A percentile compares a stretch with the other conserved stretches of the same genome.
Conservation (phyloP, 1,140 invertebrate genomes). For the Cepaea nemoralis region DNA sequence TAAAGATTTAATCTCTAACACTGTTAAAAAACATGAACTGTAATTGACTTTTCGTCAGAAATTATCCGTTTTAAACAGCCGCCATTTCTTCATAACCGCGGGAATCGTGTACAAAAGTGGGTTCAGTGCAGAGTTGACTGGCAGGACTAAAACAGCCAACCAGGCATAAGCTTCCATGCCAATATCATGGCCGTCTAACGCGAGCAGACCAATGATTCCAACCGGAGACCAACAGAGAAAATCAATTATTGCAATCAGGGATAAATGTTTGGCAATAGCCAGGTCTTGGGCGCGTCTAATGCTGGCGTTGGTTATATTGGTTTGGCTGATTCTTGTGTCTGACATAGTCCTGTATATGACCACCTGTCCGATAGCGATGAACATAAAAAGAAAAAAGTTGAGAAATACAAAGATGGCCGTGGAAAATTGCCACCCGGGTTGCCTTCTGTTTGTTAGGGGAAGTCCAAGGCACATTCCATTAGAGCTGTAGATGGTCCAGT, state of each 20-base stretch:
- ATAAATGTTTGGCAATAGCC: constrained; percentile 39
- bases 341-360: constrained; percentile 47
- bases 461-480: constrained; percentile 35
- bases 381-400: not conserved
- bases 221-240: constrained; percentile 49
- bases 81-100: not conserved
- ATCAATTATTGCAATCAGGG: constrained; percentile 39
- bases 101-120: constrained; percentile 39
- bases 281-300: constrained; percentile 22
- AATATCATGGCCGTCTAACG: not conserved
- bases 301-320: not conserved
- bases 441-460: not conserved
- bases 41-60: too few relatives aligned
- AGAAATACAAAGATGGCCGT: not conserved
- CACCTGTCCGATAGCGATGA: constrained; percentile 46
- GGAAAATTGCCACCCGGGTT: constrained; percentile 4
- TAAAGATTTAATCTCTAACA: too few relatives aligned
- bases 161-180: constrained; percentile 16
- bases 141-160: constrained; percentile 34
- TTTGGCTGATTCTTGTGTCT: not conserved
- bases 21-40: too few relatives aligned
- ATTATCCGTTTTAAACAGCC: not conserved
- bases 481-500: constrained; percentile 33
- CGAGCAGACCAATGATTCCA: constrained; percentile 34
- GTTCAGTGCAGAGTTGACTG: constrained; percentile 40